Evolutionary conservation across 1,140 invertebrate genomes (phyloP).

Genomic region (Heliconius hewitsoni): DNA sequence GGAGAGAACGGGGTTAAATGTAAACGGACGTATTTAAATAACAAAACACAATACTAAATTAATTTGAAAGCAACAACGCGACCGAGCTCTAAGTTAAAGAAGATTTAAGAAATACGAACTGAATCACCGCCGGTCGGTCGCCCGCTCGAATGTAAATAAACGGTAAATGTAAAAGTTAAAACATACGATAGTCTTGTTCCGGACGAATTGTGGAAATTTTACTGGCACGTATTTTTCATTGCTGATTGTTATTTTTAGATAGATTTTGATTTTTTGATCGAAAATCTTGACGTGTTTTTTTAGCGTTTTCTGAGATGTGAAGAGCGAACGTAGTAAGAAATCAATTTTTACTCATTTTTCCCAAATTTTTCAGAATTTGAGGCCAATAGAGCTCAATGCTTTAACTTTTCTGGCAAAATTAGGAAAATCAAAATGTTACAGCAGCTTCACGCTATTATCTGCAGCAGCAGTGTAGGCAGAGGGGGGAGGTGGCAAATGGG

Average conservation of each 20-base stretch:
- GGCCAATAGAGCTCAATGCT: no score
- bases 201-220: not conserved
- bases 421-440: no score
- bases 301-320: no score
- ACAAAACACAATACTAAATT: slow-evolving; percentile 42
- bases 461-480: no score
- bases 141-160: not conserved
- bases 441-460: no score
- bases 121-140: not conserved
- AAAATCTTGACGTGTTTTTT: not conserved
- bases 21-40: slow-evolving; percentile 40
- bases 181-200: not conserved
- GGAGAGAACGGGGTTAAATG: slow-evolving; percentile 27
- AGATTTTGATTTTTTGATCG: not conserved
- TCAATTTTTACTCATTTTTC: no score
- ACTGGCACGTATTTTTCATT: not conserved
- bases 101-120: slow-evolving; percentile 32
- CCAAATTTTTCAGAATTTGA: no score
- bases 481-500: no score
- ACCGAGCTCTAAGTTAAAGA: slow-evolving; percentile 36
- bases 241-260: not conserved
- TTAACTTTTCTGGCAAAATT: no score
- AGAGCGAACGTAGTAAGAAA: no score
- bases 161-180: slow-evolving; percentile 10
- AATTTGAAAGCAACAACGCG: slow-evolving; percentile 42